Base-by-base conservation (phyloP, 2,113 vertebrate genomes). In the Halcyon malimbica region DNA sequence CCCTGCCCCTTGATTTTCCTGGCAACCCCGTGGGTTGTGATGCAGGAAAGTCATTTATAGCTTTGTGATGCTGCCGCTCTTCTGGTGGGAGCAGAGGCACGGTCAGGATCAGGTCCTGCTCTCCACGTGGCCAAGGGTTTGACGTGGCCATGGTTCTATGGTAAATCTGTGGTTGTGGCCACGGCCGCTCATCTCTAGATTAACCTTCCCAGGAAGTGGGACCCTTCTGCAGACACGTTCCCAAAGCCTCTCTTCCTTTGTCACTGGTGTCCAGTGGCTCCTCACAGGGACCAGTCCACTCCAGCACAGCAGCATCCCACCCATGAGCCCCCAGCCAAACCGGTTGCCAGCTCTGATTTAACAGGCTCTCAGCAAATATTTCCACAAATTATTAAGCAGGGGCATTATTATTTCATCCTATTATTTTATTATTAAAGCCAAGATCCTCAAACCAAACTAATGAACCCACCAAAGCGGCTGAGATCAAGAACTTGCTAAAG, bases 31-130 rank as follows among this genome's bases (percentile, higher is more conserved):
- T 0, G 1, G 74, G 28, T 70, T 60, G 70, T 25, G 63, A 25
- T 44, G 85, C 85, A 57, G 51, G 37, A 13, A 21, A 17, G 51
- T 16, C 6, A 83, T 88, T 93, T 81, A 53, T 35, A 54, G 89
- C 83, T 29, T 1, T 0, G 2, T 1, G 11, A 2, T 1, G 8
- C 44, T 41, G n/a, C 33, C 1, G 1, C 0, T 56, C 54, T 56
- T 29, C 29, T 31, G 11, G 21, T 7, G 59, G 67, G 57, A 80
- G 91, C 87, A 28, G 78, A 35, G 60, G 5, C 19, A 1, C 0
- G 0, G 29, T n/a, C 18, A 2, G 73, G n/a, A 13, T 26, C 78
- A 5, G 63, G 31, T 25, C 41, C 74, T n/a, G 74, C 50, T 63
- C 78, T n/a, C 28, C n/a, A 2, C 4, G 29, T 8, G 23, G 8